Percentiles rank a stretch among this genome's conserved stretches.
phyloP scores from a whole-genome alignment of 2,797 vertebrate species.

The Enteromius radiatus region DNA sequence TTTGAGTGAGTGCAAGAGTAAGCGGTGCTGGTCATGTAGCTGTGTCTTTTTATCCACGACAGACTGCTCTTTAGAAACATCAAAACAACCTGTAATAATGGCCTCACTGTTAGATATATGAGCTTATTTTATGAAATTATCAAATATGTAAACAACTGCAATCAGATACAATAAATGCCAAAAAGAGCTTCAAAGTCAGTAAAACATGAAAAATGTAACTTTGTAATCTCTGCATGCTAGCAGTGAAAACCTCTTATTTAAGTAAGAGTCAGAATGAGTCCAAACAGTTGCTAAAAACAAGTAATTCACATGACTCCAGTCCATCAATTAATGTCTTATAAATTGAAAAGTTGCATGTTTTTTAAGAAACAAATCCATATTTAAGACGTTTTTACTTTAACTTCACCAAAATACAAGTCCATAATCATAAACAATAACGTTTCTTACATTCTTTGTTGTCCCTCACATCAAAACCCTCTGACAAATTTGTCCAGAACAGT shows the following conservation, averaged over 20 bases:
- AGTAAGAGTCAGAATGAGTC: not conserved
- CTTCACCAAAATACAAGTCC: not conserved
- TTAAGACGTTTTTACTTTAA: not conserved
- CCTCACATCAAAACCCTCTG: not conserved
- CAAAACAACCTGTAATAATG: not conserved
- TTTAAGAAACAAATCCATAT: not conserved
- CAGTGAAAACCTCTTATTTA: not conserved
- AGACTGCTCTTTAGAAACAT: not conserved
- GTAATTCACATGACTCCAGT: not conserved
- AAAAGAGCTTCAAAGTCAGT: not conserved
- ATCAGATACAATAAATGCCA: not conserved
- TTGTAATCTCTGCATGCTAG: not conserved
- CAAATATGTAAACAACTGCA: conserved; percentile 5
- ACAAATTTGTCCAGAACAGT: not conserved
- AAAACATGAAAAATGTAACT: not conserved
- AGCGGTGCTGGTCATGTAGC: not conserved
- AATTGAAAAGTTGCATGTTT: not conserved
- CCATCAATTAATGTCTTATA: not conserved
- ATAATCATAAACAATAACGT: not conserved
- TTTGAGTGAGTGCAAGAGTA: conserved; percentile 12
- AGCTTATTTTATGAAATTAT: not conserved
- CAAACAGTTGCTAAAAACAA: not conserved
- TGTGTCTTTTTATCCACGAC: not conserved
- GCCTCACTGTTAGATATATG: not conserved
- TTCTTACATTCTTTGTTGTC: not conserved